Base-by-base conservation (phyloP, 2,113 vertebrate genomes). In the Anhinga anhinga region DNA sequence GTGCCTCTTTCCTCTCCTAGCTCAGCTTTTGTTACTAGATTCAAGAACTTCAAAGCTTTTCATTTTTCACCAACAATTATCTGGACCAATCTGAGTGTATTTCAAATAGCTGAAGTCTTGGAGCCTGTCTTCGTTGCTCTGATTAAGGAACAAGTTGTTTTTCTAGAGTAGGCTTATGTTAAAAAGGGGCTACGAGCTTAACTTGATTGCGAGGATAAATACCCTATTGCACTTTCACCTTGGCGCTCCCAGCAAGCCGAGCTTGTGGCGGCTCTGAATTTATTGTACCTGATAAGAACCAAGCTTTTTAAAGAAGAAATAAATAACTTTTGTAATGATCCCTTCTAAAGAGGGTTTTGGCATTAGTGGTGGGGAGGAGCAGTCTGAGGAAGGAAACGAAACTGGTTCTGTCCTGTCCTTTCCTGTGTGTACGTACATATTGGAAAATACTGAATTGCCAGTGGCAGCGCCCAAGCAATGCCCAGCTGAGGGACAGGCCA, bases 361-460 rank as follows among this genome's bases (percentile, higher is more conserved):
- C 8, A 16, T 65, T 79, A 26, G 11, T 25, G 11, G 11, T 61
- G 25, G 27, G 36, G 56, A 73, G 45, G 59, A 95, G 45, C 30
- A 21, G 38, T 40, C 38, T 12, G 40, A 66, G 40, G 58, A 61
- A 80, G 47, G 56, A 74, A 44, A 7, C 2, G 30, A 52, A 38
- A 5, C 13, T 5, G 5, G 1, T 81, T 63, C 66, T 40, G 25
- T 40, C 58, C 80, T 55, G 5, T 29, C 49, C 36, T 67, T 53
- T 44, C 19, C 22, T 26, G 0, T 18, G 10, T 11, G 3, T n/a
- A 2, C 19, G 4, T 21, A 7, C 21, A n/a, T 32, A 53, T 17
- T 26, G 49, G 49, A 76, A 86, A 50, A 45, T 13, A 19, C 16
- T 4, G 26, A 52, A 7, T 32, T 80, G 52, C 19, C 11, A 1